A percentile compares a stretch with the other conserved stretches of the same genome.
Evolutionary conservation across 2,113 vertebrate genomes (phyloP).

Genomic region (Eulemur rufifrons): DNA sequence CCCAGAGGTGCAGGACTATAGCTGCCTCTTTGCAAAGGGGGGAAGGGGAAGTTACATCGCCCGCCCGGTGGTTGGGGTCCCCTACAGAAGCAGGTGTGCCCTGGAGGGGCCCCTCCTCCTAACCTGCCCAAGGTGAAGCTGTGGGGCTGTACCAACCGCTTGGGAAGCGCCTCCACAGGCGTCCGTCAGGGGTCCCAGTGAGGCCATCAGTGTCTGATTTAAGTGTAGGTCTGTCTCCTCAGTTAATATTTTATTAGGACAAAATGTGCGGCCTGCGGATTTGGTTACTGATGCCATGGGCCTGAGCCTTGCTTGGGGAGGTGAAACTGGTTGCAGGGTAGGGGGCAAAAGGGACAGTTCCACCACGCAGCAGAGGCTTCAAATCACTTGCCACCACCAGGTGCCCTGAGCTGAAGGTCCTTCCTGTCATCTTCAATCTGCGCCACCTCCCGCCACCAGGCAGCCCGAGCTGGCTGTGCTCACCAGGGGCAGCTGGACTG

Average conservation of each 20-base stretch:
- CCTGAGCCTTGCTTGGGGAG: neutral
- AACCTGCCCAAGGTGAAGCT: neutral
- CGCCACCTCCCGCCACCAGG: neutral
- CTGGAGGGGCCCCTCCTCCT: neutral
- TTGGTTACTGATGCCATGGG: slow-evolving; percentile 6
- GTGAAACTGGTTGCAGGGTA: neutral
- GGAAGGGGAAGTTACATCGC: neutral
- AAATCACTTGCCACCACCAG: neutral
- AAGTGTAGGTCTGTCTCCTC: slow-evolving; percentile 19
- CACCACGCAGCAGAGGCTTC: neutral
- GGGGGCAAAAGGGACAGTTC: neutral
- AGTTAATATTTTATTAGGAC: slow-evolving; percentile 53
- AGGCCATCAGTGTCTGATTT: neutral
- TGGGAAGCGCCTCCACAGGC: neutral
- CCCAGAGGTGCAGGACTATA: neutral
- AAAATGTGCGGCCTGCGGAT: neutral
- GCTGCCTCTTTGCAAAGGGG: neutral
- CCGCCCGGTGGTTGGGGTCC: neutral
- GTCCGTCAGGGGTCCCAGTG: neutral
- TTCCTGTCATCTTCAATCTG: neutral
- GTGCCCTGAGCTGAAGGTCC: neutral
- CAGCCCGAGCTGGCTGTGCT: neutral
- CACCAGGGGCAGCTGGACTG: neutral
- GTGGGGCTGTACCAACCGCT: neutral
- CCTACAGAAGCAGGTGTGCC: neutral